Conservation (phyloP, 2,113 vertebrate species). For the Ranitomeya variabilis region DNA sequence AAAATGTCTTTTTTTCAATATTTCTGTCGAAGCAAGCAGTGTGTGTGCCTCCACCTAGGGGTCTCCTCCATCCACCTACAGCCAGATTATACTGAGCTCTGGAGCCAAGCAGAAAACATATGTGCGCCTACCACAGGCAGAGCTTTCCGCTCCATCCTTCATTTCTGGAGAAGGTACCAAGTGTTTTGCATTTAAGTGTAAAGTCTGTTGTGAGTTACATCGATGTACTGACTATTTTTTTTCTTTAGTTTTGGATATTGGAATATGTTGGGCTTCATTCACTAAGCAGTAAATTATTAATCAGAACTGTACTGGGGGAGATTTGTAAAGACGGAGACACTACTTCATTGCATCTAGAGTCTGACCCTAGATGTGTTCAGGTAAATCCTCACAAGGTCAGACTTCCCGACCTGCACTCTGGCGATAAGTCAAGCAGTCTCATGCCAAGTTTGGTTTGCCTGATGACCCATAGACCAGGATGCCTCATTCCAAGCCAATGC, state of each 20-base stretch:
- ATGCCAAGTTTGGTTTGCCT: too few relatives aligned
- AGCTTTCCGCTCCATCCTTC: slow-evolving; percentile 23
- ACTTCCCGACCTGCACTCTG: too few relatives aligned
- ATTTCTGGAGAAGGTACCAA: slow-evolving; percentile 44
- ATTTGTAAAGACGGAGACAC: background rate
- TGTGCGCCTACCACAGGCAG: slow-evolving; percentile 51
- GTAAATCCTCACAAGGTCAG: too few relatives aligned
- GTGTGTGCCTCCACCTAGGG: slow-evolving; percentile 28
- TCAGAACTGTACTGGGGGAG: background rate
- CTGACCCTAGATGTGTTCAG: background rate
- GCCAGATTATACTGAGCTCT: slow-evolving; percentile 19
- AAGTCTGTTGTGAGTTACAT: slow-evolving; percentile 55
- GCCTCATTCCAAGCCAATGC: too few relatives aligned
- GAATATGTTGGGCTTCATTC: background rate
- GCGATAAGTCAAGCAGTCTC: too few relatives aligned
- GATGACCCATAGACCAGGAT: too few relatives aligned
- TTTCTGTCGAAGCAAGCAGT: slow-evolving; percentile 12
- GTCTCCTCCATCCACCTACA: slow-evolving; percentile 41
- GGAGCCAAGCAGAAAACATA: slow-evolving; percentile 54
- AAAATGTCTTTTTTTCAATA: slow-evolving; percentile 16
- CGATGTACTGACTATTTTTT: slow-evolving; percentile 17
- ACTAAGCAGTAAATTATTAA: background rate
- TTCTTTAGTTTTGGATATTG: background rate
- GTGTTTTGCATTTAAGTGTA: slow-evolving; percentile 52
- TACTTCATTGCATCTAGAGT: background rate